phyloP scores from a whole-genome alignment of 2,797 vertebrate genomes.

The Anguilla anguilla region DNA sequence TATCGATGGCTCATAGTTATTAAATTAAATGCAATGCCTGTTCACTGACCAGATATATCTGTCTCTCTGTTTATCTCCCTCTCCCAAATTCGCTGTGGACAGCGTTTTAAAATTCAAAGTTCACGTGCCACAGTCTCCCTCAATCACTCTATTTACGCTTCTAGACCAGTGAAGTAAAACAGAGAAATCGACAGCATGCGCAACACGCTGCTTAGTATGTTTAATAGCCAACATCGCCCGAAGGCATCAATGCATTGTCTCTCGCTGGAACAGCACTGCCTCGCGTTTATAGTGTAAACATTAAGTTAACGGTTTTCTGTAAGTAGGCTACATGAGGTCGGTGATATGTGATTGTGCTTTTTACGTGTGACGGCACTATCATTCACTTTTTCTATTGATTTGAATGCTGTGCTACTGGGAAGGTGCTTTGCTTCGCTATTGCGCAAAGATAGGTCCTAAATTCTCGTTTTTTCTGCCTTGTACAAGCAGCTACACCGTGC shows the following conservation, averaged over 20 bases:
- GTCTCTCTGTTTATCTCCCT: constrained; percentile 58
- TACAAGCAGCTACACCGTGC: constrained; percentile 96
- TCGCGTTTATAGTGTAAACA: constrained; percentile 91
- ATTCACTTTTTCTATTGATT: constrained; percentile 61
- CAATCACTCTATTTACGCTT: constrained; percentile 79
- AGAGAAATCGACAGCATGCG: constrained; percentile 89
- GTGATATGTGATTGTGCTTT: constrained; percentile 85
- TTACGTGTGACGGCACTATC: constrained; percentile 69
- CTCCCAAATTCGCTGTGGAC: constrained; percentile 78
- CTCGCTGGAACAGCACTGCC: constrained; percentile 70
- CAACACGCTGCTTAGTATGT: constrained; percentile 89
- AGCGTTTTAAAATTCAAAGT: constrained; percentile 74
- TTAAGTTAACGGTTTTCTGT: constrained; percentile 85
- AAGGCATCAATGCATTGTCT: constrained; percentile 80
- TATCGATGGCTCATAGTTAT: too few relatives aligned
- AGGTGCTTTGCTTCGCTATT: constrained; percentile 36
- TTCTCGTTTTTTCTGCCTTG: constrained; percentile 82
- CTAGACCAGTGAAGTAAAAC: constrained; percentile 87
- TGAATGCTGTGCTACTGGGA: constrained; percentile 66
- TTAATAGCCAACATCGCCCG: constrained; percentile 87
- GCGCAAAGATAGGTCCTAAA: constrained; percentile 62
- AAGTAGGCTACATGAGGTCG: constrained; percentile 77
- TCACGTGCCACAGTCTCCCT: constrained; percentile 75
- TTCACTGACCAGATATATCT: too few relatives aligned
- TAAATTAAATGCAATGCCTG: neutral